phyloP scores from a whole-genome alignment of 2,888 invertebrate genomes.

The Philaethria dido region DNA sequence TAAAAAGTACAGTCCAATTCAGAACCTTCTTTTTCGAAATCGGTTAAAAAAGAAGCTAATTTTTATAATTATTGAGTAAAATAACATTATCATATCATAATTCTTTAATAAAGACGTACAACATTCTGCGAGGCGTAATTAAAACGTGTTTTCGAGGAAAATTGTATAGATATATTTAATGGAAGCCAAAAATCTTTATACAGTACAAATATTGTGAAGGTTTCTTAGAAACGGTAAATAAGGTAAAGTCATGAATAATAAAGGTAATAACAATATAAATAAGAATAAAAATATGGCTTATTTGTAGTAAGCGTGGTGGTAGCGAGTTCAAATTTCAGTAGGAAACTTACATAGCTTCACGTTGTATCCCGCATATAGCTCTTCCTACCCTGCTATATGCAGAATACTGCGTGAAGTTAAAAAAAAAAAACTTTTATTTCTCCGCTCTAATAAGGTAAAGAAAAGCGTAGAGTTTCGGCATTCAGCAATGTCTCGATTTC shows the following conservation, averaged over 20 bases:
- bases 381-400: too few relatives aligned
- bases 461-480: too few relatives aligned
- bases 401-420: too few relatives aligned
- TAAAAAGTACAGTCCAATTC: too few relatives aligned
- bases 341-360: too few relatives aligned
- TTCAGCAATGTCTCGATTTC: too few relatives aligned
- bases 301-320: neutral
- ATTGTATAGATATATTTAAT: conserved; percentile 17
- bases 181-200: conserved; percentile 17
- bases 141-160: conserved; percentile 16
- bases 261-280: conserved; percentile 13
- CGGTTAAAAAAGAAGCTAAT: neutral
- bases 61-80: conserved; percentile 3
- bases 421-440: too few relatives aligned
- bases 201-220: conserved; percentile 3
- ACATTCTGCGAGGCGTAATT: conserved; percentile 5
- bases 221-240: conserved; percentile 12
- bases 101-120: conserved; percentile 6
- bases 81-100: conserved; percentile 8
- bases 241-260: conserved; percentile 8
- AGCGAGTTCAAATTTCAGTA: neutral
- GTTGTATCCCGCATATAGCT: too few relatives aligned
- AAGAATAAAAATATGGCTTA: neutral
- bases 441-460: too few relatives aligned
- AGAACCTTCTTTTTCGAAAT: too few relatives aligned